These are phyloP conservation scores for Lepus europaeus DNA, from an alignment of 2,113 vertebrate genomes.

Conservation along the genomic window DNA sequence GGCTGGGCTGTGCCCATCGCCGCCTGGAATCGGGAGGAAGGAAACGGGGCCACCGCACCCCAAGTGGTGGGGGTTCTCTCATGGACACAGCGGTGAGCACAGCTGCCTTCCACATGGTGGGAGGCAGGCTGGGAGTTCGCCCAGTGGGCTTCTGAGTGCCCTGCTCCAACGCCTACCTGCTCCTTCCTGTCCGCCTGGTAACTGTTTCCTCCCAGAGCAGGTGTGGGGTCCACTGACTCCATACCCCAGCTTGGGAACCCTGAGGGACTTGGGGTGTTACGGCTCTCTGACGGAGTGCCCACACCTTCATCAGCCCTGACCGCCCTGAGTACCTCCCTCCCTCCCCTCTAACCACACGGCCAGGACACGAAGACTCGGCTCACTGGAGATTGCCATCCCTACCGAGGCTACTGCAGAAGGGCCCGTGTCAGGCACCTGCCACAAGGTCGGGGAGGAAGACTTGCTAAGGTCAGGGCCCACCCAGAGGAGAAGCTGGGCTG, in stretches of 20 bases:
- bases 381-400: neutral
- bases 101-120: too few relatives aligned
- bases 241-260: neutral
- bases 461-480: neutral
- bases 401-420: neutral
- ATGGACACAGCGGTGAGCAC: too few relatives aligned
- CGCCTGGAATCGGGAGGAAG: neutral
- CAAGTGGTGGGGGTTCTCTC: neutral
- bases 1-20: too few relatives aligned
- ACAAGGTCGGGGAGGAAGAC: neutral
- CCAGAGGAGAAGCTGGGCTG: neutral
- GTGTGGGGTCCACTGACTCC: too few relatives aligned
- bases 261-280: neutral
- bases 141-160: neutral
- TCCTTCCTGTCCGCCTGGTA: neutral
- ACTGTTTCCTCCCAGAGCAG: neutral
- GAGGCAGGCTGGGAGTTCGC: neutral
- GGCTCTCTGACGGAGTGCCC: too few relatives aligned
- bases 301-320: rapidly evolving
- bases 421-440: rapidly evolving
- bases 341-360: neutral
- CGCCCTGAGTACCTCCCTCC: neutral
- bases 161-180: neutral
- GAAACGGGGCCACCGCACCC: neutral
- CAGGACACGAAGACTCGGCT: neutral